Percentiles rank a stretch among this genome's conserved stretches.
phyloP scores from a whole-genome alignment of 1,140 invertebrate species.

The Homarus americanus region DNA sequence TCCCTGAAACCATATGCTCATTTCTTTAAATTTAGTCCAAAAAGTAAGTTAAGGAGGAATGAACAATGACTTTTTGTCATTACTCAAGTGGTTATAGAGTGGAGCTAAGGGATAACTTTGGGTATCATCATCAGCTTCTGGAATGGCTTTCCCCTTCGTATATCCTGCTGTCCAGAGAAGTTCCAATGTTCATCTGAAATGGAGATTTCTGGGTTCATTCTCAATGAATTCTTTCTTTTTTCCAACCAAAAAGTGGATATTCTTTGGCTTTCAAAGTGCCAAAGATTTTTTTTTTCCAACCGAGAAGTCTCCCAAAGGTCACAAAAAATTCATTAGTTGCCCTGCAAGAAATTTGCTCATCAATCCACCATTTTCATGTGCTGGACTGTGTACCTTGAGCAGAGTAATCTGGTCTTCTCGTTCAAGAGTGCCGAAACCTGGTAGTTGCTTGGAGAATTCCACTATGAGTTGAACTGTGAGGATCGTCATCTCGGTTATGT shows the following conservation, averaged over 20 bases:
- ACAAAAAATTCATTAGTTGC: slow-evolving; percentile 43
- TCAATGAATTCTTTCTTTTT: neutral
- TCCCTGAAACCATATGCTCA: slow-evolving; percentile 15
- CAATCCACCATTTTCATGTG: slow-evolving; percentile 62
- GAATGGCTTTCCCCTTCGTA: slow-evolving; percentile 46
- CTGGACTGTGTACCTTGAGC: slow-evolving; percentile 85
- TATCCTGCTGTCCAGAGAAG: slow-evolving; percentile 1
- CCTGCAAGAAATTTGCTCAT: slow-evolving; percentile 47
- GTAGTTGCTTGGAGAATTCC: slow-evolving; percentile 97
- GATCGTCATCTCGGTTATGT: slow-evolving; percentile 98
- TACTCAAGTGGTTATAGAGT: neutral
- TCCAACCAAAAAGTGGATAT: neutral
- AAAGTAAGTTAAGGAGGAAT: no score
- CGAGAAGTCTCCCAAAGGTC: slow-evolving; percentile 61
- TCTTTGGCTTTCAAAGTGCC: neutral
- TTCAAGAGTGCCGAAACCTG: slow-evolving; percentile 94
- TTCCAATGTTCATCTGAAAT: slow-evolving; percentile 53
- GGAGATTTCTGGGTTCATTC: slow-evolving; percentile 58
- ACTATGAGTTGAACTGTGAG: slow-evolving; percentile 98
- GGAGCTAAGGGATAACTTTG: neutral
- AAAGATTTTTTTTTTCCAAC: slow-evolving; percentile 9
- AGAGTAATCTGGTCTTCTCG: slow-evolving; percentile 98
- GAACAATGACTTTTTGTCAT: no score
- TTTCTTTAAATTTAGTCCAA: neutral
- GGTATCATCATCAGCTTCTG: slow-evolving; percentile 16